Evolutionary conservation across 2,888 invertebrate species (phyloP).

Genomic region (Nowickia ferox): DNA sequence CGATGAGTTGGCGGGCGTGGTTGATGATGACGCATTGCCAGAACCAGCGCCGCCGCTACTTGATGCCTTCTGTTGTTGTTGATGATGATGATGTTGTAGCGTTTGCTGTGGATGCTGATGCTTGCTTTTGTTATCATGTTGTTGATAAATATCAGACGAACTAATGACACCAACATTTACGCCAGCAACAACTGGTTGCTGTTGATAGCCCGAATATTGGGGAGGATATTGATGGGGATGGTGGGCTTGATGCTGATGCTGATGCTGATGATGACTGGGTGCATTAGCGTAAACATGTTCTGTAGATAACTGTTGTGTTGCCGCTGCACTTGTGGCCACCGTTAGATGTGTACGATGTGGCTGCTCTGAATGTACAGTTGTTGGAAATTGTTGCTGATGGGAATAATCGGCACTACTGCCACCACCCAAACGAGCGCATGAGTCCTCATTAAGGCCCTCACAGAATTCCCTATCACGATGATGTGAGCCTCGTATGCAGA

Average conservation of each 20-base stretch:
- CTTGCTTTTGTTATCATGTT: constrained; percentile 73
- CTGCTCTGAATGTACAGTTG: constrained; percentile 79
- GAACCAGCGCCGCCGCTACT: constrained; percentile 72
- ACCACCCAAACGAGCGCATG: constrained; percentile 80
- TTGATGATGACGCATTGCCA: constrained; percentile 28
- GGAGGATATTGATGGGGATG: constrained; percentile 79
- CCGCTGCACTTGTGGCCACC: constrained; percentile 66
- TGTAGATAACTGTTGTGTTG: constrained; percentile 66
- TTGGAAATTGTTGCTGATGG: constrained; percentile 81
- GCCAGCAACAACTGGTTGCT: constrained; percentile 80
- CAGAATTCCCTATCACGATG: constrained; percentile 82
- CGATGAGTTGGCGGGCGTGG: constrained; percentile 72
- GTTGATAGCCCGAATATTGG: constrained; percentile 80
- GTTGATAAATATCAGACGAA: constrained; percentile 80
- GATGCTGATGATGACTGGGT: constrained; percentile 72
- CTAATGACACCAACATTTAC: constrained; percentile 81
- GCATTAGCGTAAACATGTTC: constrained; percentile 72
- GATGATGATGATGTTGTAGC: constrained; percentile 59
- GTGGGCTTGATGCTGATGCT: constrained; percentile 58
- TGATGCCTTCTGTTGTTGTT: constrained; percentile 48
- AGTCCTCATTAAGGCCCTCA: constrained; percentile 81
- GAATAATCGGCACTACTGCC: constrained; percentile 80
- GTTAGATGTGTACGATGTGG: constrained; percentile 74
- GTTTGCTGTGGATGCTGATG: constrained; percentile 63
- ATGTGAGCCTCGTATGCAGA: constrained; percentile 82